Percentiles rank a stretch among this genome's conserved stretches.
Evolutionary conservation across 2,797 vertebrate genomes (phyloP).

Genomic region (Coranthus polyacanthus): DNA sequence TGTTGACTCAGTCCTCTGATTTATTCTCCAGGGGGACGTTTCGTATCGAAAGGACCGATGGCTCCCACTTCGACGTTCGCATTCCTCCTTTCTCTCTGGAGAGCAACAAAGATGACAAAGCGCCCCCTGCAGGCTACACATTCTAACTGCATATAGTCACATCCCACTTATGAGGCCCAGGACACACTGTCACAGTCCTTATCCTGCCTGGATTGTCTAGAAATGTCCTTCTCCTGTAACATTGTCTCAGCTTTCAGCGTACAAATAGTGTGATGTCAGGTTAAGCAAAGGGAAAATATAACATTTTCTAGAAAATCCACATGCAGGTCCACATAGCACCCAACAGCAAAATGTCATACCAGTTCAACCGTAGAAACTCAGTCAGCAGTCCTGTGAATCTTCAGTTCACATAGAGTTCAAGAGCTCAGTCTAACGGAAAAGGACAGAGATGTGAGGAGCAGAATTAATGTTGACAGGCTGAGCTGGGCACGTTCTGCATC

Average conservation of each 20-base stretch:
- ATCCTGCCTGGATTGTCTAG: conserved; percentile 24
- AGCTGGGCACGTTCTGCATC: conserved; percentile 21
- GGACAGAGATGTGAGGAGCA: not conserved
- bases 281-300: conserved; percentile 32
- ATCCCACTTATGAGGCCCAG: not conserved
- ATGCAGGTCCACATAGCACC: conserved; percentile 2
- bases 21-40: conserved; percentile 93
- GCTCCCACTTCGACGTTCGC: conserved; percentile 97
- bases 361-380: conserved; percentile 23
- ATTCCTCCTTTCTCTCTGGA: conserved; percentile 99
- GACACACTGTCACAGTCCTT: not conserved
- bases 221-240: conserved; percentile 22
- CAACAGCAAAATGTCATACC: conserved; percentile 6
- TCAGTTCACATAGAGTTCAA: conserved; percentile 6
- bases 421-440: conserved; percentile 19
- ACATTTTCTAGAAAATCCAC: conserved; percentile 35
- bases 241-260: conserved; percentile 42
- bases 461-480: conserved; percentile 3
- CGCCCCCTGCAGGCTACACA: conserved; percentile 85
- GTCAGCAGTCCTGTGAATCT: not conserved
- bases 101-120: conserved; percentile 91
- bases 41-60: conserved; percentile 95
- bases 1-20: not conserved
- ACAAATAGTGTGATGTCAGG: conserved; percentile 20
- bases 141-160: conserved; percentile 64